phyloP scores from a whole-genome alignment of 2,113 vertebrate species.

The Panthera leo region DNA sequence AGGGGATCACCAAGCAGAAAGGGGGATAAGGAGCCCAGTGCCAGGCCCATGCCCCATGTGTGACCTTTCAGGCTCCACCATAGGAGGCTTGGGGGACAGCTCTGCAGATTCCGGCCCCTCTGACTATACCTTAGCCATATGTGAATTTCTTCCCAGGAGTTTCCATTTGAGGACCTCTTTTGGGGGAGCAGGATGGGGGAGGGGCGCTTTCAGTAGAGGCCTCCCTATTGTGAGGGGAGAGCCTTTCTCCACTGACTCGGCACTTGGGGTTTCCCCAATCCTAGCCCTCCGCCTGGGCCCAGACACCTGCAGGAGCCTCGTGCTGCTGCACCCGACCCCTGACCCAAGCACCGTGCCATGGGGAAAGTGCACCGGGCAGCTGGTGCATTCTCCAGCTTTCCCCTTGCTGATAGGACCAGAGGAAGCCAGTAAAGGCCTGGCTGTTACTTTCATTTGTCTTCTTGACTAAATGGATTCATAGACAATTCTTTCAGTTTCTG shows the following conservation, averaged over 20 bases:
- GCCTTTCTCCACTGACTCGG: background rate
- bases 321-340: background rate
- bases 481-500: background rate
- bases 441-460: background rate
- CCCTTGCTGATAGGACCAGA: background rate
- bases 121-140: fast-evolving
- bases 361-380: no score
- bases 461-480: background rate
- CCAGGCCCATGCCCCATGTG: background rate
- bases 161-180: background rate
- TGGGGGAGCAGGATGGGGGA: fast-evolving
- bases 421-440: background rate
- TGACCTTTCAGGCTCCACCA: background rate
- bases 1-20: background rate
- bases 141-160: background rate
- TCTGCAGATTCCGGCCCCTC: background rate
- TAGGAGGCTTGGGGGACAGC: fast-evolving
- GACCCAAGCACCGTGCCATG: background rate
- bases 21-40: background rate
- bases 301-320: background rate
- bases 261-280: background rate
- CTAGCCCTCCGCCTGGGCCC: background rate
- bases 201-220: background rate
- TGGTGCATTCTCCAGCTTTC: background rate
- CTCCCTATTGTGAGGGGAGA: background rate